Evolutionary conservation across 1,140 invertebrate species (phyloP), one percentile per base, ranked within the genome.

Genomic region (Harlomillsia oculata): DNA sequence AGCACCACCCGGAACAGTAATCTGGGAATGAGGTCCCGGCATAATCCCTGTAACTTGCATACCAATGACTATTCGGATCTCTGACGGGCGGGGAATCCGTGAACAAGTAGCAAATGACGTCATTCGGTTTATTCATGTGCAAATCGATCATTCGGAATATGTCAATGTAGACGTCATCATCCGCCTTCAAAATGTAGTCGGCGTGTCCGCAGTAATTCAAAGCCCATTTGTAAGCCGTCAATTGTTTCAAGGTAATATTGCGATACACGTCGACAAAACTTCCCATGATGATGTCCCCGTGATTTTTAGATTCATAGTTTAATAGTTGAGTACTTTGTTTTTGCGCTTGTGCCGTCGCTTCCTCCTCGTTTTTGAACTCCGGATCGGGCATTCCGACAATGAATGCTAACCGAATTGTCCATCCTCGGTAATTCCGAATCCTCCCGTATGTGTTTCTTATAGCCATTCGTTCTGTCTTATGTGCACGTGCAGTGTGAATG

Each of bases 301-400:
- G 16, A n/a, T n/a, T n/a, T n/a, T n/a, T n/a, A n/a, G n/a, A n/a
- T n/a, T n/a, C n/a, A n/a, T n/a, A n/a, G n/a, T n/a, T n/a, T n/a
- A n/a, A n/a, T n/a, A 69, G 80, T 78, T 46, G 79, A 75, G 1
- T 68, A 65, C 62, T 78, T 74, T 72, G 93, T 89, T 45, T 73
- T 65, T 59, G 80, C 72, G 23, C 89, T 72, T 54, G 44, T 53
- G 16, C 14, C 13, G 20, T 71, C 20, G 68, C 67, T 67, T 82
- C n/a, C n/a, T 78, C 1, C 78, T 34, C 26, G 25, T 53, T 51
- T 5, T 67, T 66, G 21, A 67, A 61, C 11, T 72, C 68, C 5
- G 9, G 1, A 9, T 28, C 21, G 18, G 45, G 8, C 29, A 32
- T 30, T 18, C 54, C 54, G 14, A 56, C n/a, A 8, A 56, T 26